Percentiles rank a stretch among this genome's conserved stretches.
Evolutionary conservation across 2,888 invertebrate genomes (phyloP).

Genomic region (Tetanocera ferruginea): DNA sequence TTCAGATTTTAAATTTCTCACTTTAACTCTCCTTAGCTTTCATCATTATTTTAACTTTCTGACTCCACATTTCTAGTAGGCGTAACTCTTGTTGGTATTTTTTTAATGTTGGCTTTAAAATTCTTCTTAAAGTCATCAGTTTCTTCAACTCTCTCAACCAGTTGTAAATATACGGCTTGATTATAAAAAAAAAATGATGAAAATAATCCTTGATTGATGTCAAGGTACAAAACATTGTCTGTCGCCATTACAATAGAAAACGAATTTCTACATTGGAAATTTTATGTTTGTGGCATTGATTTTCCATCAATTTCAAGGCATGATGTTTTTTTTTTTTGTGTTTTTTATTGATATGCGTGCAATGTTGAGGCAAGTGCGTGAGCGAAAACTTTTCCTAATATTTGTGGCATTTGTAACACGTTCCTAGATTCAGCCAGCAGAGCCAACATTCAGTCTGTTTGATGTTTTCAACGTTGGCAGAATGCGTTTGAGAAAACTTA

Average conservation of each 20-base stretch:
- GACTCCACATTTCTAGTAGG: no score
- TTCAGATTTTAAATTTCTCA: no score
- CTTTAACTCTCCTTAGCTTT: no score
- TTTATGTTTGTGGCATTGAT: slow-evolving; percentile 50
- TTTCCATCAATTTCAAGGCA: slow-evolving; percentile 49
- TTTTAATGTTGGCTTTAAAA: no score
- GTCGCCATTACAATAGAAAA: neutral
- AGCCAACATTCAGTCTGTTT: neutral
- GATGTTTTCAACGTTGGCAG: slow-evolving; percentile 12
- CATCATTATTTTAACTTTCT: no score
- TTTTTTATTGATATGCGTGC: slow-evolving; percentile 50
- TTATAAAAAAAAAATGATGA: neutral
- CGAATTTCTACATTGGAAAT: neutral
- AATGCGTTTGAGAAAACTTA: slow-evolving; percentile 59
- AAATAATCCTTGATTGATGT: neutral
- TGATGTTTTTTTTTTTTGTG: neutral
- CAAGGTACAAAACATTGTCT: neutral
- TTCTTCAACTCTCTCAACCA: neutral
- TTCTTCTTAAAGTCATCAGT: neutral
- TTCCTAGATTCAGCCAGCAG: slow-evolving; percentile 4
- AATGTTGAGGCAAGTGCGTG: slow-evolving; percentile 49
- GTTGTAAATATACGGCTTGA: neutral
- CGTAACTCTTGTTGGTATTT: no score
- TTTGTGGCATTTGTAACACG: neutral
- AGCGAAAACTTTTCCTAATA: slow-evolving; percentile 21